Percentiles rank a stretch among this genome's conserved stretches.
Conservation (phyloP, 92 coral and sea anemone genomes). For the Siderastrea siderea region DNA sequence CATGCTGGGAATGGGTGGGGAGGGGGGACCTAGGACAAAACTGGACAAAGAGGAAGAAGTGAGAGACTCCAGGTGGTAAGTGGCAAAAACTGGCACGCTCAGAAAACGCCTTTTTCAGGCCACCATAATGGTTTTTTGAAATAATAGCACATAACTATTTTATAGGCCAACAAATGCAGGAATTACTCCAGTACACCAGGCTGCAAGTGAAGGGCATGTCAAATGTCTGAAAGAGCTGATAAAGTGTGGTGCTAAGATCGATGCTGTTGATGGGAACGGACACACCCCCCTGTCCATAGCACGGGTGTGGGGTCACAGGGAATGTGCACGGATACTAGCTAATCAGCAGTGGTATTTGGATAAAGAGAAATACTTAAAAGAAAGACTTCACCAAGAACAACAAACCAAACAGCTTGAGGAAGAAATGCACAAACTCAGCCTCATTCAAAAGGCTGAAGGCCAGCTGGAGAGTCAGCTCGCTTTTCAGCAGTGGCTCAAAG, state of each 20-base stretch:
- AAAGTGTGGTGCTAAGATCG: constrained; percentile 82
- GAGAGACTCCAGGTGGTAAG: too few relatives aligned
- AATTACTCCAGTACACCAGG: constrained; percentile 92
- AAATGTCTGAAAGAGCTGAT: constrained; percentile 87
- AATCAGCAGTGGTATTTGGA: constrained; percentile 95
- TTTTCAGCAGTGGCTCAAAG: constrained; percentile 83
- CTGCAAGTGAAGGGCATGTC: constrained; percentile 93
- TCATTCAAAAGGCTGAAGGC: constrained; percentile 75
- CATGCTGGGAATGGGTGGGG: too few relatives aligned
- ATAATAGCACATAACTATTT: not conserved
- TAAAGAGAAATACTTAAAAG: constrained; percentile 79
- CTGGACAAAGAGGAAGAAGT: too few relatives aligned
- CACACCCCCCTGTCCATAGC: constrained; percentile 94
- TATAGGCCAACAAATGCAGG: constrained; percentile 85
- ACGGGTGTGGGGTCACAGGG: constrained; percentile 95
- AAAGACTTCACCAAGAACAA: constrained; percentile 74
- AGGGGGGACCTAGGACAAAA: too few relatives aligned
- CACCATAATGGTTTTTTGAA: too few relatives aligned
- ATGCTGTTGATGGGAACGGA: constrained; percentile 78
- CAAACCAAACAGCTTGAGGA: constrained; percentile 74
- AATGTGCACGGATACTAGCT: constrained; percentile 89
- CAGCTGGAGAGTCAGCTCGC: constrained; percentile 86
- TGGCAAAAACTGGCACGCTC: too few relatives aligned
- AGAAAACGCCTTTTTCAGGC: too few relatives aligned
- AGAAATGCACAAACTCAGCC: constrained; percentile 77